A percentile compares a stretch with the other conserved stretches of the same genome.
These are phyloP conservation scores for Pachyramphus minor DNA, from an alignment of 2,113 vertebrate genomes.

Conservation along the genomic window DNA sequence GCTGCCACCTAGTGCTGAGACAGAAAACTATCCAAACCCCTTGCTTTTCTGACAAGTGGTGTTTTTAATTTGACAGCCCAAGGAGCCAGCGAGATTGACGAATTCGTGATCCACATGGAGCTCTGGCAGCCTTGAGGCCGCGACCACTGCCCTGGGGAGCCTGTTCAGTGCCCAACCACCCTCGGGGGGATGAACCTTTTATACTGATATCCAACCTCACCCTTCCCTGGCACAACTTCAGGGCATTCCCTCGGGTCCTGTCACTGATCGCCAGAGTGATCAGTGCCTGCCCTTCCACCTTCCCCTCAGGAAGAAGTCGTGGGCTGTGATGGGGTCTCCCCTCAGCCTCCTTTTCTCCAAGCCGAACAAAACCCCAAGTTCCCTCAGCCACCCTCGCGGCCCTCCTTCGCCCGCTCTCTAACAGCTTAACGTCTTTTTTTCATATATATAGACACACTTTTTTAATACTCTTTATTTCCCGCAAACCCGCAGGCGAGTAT, in stretches of 20 bases:
- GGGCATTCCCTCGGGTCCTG: background rate
- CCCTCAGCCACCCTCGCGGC: background rate
- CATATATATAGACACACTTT: no score
- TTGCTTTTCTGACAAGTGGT: rapidly evolving
- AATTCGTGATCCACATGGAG: background rate
- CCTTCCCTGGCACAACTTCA: background rate
- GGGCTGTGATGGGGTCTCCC: background rate
- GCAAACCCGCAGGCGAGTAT: no score
- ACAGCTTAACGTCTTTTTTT: no score
- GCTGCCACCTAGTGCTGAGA: background rate
- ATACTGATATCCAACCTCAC: background rate
- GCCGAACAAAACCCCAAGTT: background rate
- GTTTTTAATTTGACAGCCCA: background rate
- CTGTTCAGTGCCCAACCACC: background rate
- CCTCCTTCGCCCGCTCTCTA: background rate
- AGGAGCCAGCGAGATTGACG: background rate
- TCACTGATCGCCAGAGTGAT: background rate
- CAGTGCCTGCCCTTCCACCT: background rate
- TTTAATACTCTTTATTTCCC: no score
- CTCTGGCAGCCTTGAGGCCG: background rate
- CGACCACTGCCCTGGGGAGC: background rate
- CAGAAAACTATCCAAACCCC: background rate
- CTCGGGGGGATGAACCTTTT: no score
- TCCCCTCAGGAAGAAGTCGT: background rate
- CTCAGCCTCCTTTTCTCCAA: background rate